Evolutionary conservation across 2,113 vertebrate species (phyloP).

Genomic region (Pluvianellus socialis): DNA sequence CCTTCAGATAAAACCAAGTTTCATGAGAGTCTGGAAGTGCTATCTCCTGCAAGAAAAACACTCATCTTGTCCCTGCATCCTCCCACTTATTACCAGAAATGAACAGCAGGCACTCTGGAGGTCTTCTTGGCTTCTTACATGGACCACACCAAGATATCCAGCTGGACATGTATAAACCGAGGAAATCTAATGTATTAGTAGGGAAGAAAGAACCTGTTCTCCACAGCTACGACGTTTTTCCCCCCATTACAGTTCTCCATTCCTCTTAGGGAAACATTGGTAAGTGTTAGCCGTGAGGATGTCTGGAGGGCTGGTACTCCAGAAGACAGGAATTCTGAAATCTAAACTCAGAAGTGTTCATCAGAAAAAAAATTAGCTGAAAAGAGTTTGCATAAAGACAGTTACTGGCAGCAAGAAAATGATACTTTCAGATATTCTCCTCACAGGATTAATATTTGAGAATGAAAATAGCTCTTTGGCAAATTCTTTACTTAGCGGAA

Average conservation of each 20-base stretch:
- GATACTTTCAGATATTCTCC: background rate
- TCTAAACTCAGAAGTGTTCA: background rate
- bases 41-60: background rate
- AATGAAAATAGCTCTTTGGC: background rate
- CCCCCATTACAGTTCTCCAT: background rate
- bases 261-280: background rate
- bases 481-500: constrained; percentile 33
- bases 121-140: background rate
- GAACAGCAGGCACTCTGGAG: background rate
- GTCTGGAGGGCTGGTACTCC: background rate
- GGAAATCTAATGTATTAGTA: background rate
- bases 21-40: background rate
- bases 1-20: background rate
- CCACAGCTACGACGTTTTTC: background rate
- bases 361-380: background rate
- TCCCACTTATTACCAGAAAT: background rate
- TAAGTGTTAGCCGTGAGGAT: background rate
- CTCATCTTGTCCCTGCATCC: background rate
- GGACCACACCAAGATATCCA: background rate
- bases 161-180: background rate
- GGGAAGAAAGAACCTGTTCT: background rate
- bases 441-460: constrained; percentile 36
- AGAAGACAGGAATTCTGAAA: background rate
- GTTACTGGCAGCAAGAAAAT: constrained; percentile 22
- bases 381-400: constrained; percentile 5